A percentile compares a stretch with the other conserved stretches of the same genome.
phyloP scores from a whole-genome alignment of 2,888 invertebrate genomes.

The Thymelicus lineola region DNA sequence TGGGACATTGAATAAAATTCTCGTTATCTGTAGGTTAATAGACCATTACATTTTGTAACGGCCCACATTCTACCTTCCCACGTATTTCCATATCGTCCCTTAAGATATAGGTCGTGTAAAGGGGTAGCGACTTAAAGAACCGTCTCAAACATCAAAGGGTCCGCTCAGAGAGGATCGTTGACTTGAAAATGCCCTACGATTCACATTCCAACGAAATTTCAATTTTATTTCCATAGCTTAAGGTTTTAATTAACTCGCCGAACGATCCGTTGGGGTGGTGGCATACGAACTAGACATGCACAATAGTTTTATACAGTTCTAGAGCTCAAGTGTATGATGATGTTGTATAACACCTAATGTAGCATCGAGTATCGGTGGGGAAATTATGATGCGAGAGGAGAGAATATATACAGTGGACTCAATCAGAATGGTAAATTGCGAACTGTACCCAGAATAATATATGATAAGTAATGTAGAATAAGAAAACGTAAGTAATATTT shows the following conservation, averaged over 20 bases:
- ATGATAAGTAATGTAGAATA: no score
- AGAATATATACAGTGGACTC: no score
- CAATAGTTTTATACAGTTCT: slow-evolving; percentile 35
- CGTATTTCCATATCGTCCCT: slow-evolving; percentile 19
- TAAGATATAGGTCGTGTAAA: slow-evolving; percentile 25
- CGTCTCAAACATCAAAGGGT: slow-evolving; percentile 36
- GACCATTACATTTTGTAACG: not conserved
- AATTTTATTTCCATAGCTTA: slow-evolving; percentile 15
- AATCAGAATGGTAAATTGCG: no score
- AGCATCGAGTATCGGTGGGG: slow-evolving; percentile 14
- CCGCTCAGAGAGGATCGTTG: slow-evolving; percentile 28
- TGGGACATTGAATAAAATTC: not conserved
- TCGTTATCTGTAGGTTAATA: not conserved
- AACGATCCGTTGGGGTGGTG: slow-evolving; percentile 11
- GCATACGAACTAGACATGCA: slow-evolving; percentile 12
- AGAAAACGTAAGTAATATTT: no score
- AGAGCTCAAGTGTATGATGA: slow-evolving; percentile 24
- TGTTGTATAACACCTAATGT: slow-evolving; percentile 24
- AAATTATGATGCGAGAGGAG: not conserved
- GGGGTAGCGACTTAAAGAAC: slow-evolving; percentile 34
- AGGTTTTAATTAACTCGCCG: slow-evolving; percentile 13
- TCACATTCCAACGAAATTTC: slow-evolving; percentile 4
- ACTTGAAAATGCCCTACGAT: slow-evolving; percentile 32
- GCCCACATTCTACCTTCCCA: slow-evolving; percentile 3
- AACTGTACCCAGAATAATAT: no score